These are phyloP conservation scores for Drosophila hamatofila DNA, from an alignment of 2,888 invertebrate species.

Conservation along the genomic window DNA sequence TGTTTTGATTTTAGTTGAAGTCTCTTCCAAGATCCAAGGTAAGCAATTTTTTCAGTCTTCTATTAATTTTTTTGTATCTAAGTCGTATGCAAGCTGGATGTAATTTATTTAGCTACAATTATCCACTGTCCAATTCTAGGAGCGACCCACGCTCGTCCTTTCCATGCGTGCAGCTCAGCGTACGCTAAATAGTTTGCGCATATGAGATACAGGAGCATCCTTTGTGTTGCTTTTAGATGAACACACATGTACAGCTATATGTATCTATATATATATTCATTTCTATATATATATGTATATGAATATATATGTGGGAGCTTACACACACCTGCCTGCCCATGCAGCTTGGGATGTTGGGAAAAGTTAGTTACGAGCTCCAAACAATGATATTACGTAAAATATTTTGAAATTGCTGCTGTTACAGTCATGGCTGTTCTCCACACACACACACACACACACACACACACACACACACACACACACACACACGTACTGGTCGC, in stretches of 20 bases:
- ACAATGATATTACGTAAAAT: constrained; percentile 82
- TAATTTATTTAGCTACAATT: not conserved
- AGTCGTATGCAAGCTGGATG: no score
- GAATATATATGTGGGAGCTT: not conserved
- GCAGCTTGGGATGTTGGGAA: constrained; percentile 55
- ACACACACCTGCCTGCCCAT: constrained; percentile 49
- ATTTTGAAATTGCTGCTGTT: constrained; percentile 71
- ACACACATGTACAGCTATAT: not conserved
- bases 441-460: not conserved
- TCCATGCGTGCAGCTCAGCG: constrained; percentile 43
- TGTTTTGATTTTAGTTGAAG: no score
- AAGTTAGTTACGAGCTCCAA: constrained; percentile 80
- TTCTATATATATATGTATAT: constrained; percentile 1
- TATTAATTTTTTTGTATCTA: no score
- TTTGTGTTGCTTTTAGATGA: constrained; percentile 52
- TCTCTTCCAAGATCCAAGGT: no score
- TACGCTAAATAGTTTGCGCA: constrained; percentile 75
- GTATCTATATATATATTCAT: constrained; percentile 11
- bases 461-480: not conserved
- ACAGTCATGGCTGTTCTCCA: not conserved
- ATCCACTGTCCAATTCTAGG: no score
- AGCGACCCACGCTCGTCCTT: constrained; percentile 32
- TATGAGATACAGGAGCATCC: constrained; percentile 61
- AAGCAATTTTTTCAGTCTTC: no score
- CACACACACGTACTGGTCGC: not conserved